Percentiles rank a stretch among this genome's conserved stretches.
Conservation (phyloP, 2,888 invertebrate species). For the Ellobium chinense region DNA sequence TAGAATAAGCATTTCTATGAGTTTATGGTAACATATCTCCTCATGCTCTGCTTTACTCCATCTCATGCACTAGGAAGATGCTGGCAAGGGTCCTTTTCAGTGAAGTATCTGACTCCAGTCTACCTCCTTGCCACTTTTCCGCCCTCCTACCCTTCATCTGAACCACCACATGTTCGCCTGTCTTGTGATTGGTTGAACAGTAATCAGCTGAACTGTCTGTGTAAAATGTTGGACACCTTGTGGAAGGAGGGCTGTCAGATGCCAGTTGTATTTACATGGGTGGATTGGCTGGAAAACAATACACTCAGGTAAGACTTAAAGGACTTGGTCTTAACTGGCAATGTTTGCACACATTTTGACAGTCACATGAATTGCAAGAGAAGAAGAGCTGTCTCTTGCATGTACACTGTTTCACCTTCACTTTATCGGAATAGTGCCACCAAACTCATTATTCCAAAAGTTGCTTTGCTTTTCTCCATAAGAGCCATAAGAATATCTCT, state of each 20-base stretch:
- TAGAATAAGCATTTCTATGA: too few relatives aligned
- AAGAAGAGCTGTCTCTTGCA: too few relatives aligned
- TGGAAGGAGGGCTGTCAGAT: constrained; percentile 61
- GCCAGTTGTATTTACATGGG: constrained; percentile 70
- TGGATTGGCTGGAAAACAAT: constrained; percentile 70
- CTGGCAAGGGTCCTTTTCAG: constrained; percentile 58
- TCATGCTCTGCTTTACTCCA: neutral
- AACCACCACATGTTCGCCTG: constrained; percentile 62
- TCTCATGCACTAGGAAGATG: constrained; percentile 52
- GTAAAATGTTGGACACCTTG: constrained; percentile 62
- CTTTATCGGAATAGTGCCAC: neutral
- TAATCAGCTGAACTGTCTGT: constrained; percentile 60
- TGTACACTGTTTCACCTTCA: too few relatives aligned
- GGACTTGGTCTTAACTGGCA: too few relatives aligned
- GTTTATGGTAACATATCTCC: too few relatives aligned
- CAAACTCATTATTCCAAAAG: neutral
- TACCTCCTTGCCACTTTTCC: constrained; percentile 66
- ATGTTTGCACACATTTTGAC: too few relatives aligned
- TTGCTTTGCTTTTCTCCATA: too few relatives aligned
- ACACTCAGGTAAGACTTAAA: constrained; percentile 60
- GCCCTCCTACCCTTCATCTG: constrained; percentile 63
- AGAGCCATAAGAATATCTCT: too few relatives aligned
- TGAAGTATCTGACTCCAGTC: constrained; percentile 65
- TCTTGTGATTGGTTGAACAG: constrained; percentile 65
- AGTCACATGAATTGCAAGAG: too few relatives aligned